phyloP scores from a whole-genome alignment of 2,113 vertebrate species.

The Hirundichthys speculiger region DNA sequence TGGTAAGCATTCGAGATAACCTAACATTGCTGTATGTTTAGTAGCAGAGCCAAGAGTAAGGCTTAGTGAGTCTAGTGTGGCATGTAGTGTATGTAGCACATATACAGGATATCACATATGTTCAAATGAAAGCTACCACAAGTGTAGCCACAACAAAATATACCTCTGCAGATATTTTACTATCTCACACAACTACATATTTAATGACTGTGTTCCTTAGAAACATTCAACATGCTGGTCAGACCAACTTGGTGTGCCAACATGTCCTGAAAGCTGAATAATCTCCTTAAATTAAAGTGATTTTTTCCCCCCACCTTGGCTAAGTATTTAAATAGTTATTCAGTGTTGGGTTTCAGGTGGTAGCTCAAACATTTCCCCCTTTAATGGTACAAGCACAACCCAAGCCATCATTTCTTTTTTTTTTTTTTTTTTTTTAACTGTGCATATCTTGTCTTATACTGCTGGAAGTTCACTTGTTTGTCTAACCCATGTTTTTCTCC shows the following conservation, averaged over 20 bases:
- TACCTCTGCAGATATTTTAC: not conserved
- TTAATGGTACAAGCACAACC: constrained; percentile 42
- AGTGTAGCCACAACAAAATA: not conserved
- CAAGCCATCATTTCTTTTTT: constrained; percentile 38
- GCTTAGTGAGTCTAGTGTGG: too few species aligned
- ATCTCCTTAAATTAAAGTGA: constrained; percentile 60
- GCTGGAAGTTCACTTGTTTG: constrained; percentile 61
- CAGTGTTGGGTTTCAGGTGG: constrained; percentile 64
- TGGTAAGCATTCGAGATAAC: too few species aligned
- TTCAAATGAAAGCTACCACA: too few species aligned
- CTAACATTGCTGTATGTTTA: too few species aligned
- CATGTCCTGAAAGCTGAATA: constrained; percentile 51
- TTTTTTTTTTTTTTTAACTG: constrained; percentile 10
- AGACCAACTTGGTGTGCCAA: constrained; percentile 54
- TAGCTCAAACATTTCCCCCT: constrained; percentile 56
- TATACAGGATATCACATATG: too few species aligned
- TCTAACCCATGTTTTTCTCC: constrained; percentile 38
- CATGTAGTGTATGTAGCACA: too few species aligned
- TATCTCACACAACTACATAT: not conserved
- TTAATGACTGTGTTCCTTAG: constrained; percentile 6
- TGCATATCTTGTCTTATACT: constrained; percentile 47
- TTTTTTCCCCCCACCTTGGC: constrained; percentile 51
- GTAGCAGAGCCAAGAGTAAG: too few species aligned
- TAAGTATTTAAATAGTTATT: constrained; percentile 67
- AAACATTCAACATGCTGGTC: constrained; percentile 52